phyloP scores from a whole-genome alignment of 2,113 vertebrate species.

The Apodemus sylvaticus region DNA sequence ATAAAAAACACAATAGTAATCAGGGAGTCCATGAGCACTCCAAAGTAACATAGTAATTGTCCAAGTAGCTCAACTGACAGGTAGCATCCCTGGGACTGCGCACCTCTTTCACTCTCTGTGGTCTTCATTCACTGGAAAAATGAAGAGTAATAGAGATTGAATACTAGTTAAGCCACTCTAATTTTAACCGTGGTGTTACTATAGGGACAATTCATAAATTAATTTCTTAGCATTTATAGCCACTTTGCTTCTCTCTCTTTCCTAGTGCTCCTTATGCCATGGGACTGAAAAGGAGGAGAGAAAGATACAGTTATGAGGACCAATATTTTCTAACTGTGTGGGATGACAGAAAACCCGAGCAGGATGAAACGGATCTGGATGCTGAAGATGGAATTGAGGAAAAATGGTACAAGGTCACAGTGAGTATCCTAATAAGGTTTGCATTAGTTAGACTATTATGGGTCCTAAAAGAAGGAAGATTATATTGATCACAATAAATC shows the following conservation, averaged over 20 bases:
- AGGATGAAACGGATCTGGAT: not conserved
- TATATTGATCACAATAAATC: not conserved
- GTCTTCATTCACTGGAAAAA: not conserved
- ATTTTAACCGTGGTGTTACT: not conserved
- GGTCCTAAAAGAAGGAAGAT: not conserved
- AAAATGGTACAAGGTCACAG: slow-evolving; percentile 90
- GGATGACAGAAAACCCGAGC: not conserved
- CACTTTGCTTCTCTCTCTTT: not conserved
- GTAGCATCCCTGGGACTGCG: not conserved
- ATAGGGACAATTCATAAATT: not conserved
- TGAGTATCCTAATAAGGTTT: slow-evolving; percentile 76
- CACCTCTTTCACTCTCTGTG: not conserved
- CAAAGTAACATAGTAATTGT: slow-evolving; percentile 85
- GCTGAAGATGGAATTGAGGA: not conserved
- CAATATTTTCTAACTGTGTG: slow-evolving; percentile 10
- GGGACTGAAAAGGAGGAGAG: slow-evolving; percentile 64
- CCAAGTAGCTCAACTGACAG: not conserved
- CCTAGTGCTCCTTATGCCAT: slow-evolving; percentile 85
- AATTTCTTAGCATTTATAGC: not conserved
- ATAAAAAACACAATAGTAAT: slow-evolving; percentile 82
- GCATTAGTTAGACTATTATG: not conserved
- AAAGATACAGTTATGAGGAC: slow-evolving; percentile 75
- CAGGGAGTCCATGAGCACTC: slow-evolving; percentile 82
- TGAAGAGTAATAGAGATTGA: not conserved
- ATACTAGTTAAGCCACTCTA: not conserved